Conservation (phyloP, 2,113 vertebrate species). For the Scopus umbretta region DNA sequence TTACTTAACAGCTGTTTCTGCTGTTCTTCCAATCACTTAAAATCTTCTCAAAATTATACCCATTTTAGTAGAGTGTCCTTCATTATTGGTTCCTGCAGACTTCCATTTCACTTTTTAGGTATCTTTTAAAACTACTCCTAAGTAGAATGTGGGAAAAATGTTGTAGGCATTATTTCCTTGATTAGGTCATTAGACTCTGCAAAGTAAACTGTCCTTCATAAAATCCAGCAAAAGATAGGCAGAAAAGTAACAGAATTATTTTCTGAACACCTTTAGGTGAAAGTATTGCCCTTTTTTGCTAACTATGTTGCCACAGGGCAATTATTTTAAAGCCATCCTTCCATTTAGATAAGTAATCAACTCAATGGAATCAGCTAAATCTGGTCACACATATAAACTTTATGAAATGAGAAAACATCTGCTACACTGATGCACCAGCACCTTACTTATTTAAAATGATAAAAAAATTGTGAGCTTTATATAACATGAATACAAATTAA, state of each 20-base stretch:
- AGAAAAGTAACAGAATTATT: conserved; percentile 21
- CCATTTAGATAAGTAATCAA: conserved; percentile 61
- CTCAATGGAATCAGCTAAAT: conserved; percentile 24
- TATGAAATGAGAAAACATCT: conserved; percentile 27
- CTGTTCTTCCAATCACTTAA: conserved; percentile 41
- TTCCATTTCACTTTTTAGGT: conserved; percentile 28
- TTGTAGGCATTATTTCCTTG: conserved; percentile 28
- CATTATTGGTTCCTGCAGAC: conserved; percentile 8
- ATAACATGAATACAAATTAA: conserved; percentile 1
- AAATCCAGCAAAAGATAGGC: conserved; percentile 8
- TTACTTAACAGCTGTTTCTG: conserved; percentile 29
- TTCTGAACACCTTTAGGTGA: neutral
- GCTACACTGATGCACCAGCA: neutral
- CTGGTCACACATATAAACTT: conserved; percentile 46
- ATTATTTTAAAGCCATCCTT: conserved; percentile 55
- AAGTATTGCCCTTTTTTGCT: conserved; percentile 20
- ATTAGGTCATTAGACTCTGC: conserved; percentile 29
- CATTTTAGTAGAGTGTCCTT: conserved; percentile 15
- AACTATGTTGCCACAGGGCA: neutral
- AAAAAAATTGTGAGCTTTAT: neutral
- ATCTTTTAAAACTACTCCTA: conserved; percentile 13
- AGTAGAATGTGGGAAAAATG: neutral
- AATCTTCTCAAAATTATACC: conserved; percentile 33
- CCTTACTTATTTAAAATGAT: conserved; percentile 1
- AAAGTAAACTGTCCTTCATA: conserved; percentile 11